Evolutionary conservation across 2,113 vertebrate genomes (phyloP).

Genomic region (Dicaeum eximium): DNA sequence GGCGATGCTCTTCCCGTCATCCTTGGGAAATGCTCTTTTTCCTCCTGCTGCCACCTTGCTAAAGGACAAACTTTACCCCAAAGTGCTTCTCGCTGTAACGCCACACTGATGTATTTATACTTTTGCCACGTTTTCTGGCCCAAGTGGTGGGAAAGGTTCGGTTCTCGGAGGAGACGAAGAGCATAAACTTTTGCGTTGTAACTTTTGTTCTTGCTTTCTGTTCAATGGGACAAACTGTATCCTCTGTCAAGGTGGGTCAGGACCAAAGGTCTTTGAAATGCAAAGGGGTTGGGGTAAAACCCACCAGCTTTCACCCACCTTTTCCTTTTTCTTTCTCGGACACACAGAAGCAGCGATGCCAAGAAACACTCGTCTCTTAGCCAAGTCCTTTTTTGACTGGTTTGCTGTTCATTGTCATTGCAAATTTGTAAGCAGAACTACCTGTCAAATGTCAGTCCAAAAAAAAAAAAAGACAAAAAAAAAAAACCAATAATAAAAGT

Average conservation of each 20-base stretch:
- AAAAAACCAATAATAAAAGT: background rate
- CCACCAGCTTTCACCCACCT: background rate
- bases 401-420: conserved; percentile 69
- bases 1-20: background rate
- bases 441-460: conserved; percentile 77
- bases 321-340: background rate
- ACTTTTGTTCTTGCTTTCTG: conserved; percentile 42
- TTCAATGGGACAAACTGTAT: conserved; percentile 69
- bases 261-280: background rate
- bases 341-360: conserved; percentile 49
- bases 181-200: conserved; percentile 17
- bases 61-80: conserved; percentile 31
- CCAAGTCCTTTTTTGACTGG: conserved; percentile 25
- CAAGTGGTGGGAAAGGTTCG: background rate
- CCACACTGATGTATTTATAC: conserved; percentile 34
- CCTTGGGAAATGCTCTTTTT: conserved; percentile 46
- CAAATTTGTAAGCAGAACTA: conserved; percentile 73
- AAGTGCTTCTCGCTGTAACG: conserved; percentile 44
- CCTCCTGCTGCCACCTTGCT: conserved; percentile 32
- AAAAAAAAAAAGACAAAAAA: conserved; percentile 32
- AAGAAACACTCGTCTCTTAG: conserved; percentile 52
- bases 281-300: background rate
- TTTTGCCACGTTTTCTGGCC: conserved; percentile 1
- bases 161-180: conserved; percentile 42
- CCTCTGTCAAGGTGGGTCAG: conserved; percentile 58